A percentile compares a stretch with the other conserved stretches of the same genome.
Conservation (phyloP, 1,140 invertebrate genomes). For the Daktulosphaira vitifoliae region DNA sequence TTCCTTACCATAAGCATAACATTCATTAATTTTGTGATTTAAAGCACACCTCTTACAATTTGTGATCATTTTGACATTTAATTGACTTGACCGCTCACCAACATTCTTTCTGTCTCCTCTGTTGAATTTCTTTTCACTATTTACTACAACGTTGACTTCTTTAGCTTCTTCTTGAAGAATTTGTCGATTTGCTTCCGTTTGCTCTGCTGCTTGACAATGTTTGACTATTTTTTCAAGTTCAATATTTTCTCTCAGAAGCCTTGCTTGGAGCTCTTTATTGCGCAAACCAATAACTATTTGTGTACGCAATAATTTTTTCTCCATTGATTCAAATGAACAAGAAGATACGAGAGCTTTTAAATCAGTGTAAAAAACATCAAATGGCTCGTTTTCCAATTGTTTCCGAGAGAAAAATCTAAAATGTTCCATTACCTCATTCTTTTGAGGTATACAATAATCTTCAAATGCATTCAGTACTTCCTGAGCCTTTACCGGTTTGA, state of each 20-base stretch:
- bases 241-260: constrained; percentile 1
- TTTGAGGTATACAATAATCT: constrained; percentile 4
- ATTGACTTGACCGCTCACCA: too few species aligned
- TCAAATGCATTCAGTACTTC: background rate
- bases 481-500: background rate
- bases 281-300: background rate
- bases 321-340: constrained; percentile 9
- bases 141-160: too few species aligned
- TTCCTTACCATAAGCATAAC: background rate
- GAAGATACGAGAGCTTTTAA: constrained; percentile 4
- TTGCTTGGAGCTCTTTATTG: background rate
- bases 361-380: constrained; percentile 29
- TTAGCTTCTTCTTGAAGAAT: too few species aligned
- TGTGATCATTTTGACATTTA: too few species aligned
- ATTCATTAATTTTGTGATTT: background rate
- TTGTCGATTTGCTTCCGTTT: background rate
- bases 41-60: background rate
- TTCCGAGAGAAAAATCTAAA: constrained; percentile 15
- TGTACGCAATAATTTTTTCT: background rate
- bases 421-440: background rate
- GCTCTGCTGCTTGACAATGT: constrained; percentile 14
- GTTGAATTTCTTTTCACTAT: too few species aligned
- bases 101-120: too few species aligned
- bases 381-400: constrained; percentile 14
- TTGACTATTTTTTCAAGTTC: background rate